Conservation (phyloP, 2,113 vertebrate species). For the Alaudala cheleensis region DNA sequence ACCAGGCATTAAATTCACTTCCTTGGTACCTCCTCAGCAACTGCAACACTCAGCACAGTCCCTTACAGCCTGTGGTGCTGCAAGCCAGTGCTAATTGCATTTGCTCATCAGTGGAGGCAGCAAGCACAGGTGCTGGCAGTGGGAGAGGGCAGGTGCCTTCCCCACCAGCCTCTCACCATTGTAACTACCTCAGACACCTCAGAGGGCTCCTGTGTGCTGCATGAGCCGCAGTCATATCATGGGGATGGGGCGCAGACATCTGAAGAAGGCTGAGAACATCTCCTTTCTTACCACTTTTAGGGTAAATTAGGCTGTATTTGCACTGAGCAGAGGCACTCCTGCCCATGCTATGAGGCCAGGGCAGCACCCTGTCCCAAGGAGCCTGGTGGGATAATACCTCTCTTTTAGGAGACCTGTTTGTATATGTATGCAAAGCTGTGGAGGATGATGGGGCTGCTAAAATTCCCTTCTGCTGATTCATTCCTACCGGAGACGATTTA, state of each 20-base stretch:
- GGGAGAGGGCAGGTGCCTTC: neutral
- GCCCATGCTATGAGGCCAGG: accelerated
- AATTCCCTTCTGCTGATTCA: neutral
- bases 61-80: accelerated
- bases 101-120: neutral
- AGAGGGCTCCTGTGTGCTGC: accelerated
- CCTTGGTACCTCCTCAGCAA: neutral
- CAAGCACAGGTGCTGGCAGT: neutral
- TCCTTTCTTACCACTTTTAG: accelerated
- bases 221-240: accelerated
- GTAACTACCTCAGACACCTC: neutral
- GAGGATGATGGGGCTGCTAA: neutral
- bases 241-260: neutral
- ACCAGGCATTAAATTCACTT: neutral
- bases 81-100: neutral
- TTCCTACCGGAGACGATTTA: neutral
- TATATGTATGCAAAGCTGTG: neutral
- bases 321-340: neutral
- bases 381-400: neutral
- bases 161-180: neutral
- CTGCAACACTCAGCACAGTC: neutral
- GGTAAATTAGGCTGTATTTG: neutral
- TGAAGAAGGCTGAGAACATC: neutral
- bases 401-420: neutral
- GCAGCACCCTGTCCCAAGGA: neutral